Conservation (phyloP, 2,797 vertebrate species). For the Phaenicophaeus curvirostris region DNA sequence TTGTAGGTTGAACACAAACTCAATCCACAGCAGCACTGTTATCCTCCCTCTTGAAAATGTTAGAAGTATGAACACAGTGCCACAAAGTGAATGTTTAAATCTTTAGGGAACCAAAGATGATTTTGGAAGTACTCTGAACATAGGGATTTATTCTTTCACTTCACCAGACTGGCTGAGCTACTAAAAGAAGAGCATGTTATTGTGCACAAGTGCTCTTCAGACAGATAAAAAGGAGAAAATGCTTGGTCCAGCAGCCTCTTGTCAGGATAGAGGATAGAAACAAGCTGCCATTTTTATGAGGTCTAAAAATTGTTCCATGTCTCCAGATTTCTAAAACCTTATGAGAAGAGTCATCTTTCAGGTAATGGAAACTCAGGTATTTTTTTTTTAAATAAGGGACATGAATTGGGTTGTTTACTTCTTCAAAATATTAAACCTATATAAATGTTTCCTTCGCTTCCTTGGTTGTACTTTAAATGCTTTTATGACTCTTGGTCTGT, state of each 20-base stretch:
- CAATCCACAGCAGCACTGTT: background rate
- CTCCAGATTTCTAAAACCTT: background rate
- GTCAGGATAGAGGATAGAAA: background rate
- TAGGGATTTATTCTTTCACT: too few species aligned
- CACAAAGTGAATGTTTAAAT: background rate
- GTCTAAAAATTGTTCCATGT: background rate
- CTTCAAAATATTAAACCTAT: background rate
- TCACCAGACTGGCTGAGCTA: background rate
- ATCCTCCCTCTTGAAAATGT: background rate
- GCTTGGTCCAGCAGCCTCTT: background rate
- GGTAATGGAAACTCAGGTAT: background rate
- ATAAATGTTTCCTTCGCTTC: background rate
- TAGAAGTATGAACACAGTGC: background rate
- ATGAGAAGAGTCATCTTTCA: background rate
- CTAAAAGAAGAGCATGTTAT: background rate
- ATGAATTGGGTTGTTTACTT: background rate
- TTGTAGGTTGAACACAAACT: background rate
- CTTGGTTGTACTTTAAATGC: background rate
- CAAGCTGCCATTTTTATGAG: background rate
- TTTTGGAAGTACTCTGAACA: too few species aligned
- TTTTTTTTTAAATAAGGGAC: background rate
- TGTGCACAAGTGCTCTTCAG: background rate
- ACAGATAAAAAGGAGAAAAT: background rate
- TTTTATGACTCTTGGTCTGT: background rate
- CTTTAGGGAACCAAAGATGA: background rate